Conservation (phyloP, 2,797 vertebrate species). For the Acanthurus lineatus region DNA sequence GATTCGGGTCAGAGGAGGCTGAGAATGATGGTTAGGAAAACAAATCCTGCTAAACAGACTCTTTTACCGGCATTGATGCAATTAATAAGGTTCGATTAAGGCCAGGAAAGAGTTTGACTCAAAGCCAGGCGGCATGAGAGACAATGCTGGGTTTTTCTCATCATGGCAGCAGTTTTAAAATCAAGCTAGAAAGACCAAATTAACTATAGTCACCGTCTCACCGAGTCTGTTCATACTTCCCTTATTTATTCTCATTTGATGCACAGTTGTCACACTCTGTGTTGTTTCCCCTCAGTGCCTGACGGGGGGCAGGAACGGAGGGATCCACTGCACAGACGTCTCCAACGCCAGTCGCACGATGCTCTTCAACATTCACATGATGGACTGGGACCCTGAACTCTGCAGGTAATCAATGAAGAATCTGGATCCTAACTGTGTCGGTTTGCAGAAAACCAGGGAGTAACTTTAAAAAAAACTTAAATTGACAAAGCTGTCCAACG, state of each 20-base stretch:
- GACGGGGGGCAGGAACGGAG: slow-evolving; percentile 90
- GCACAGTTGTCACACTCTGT: background rate
- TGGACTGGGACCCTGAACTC: slow-evolving; percentile 94
- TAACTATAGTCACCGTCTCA: too few relatives aligned
- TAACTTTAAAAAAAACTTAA: background rate
- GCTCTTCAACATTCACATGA: slow-evolving; percentile 94
- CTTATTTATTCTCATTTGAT: background rate
- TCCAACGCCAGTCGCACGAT: slow-evolving; percentile 96
- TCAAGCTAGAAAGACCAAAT: background rate
- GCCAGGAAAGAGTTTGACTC: background rate
- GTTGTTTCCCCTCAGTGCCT: slow-evolving; percentile 84
- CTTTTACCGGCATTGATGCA: background rate
- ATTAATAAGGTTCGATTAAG: background rate
- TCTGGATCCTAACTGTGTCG: too few relatives aligned
- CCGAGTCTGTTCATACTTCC: background rate
- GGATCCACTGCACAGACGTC: slow-evolving; percentile 93
- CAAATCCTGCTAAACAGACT: background rate
- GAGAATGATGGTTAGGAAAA: background rate
- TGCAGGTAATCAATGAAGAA: slow-evolving; percentile 87
- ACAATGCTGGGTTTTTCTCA: background rate
- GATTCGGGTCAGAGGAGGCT: background rate
- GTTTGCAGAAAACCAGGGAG: background rate
- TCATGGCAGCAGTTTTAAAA: background rate
- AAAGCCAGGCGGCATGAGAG: background rate
- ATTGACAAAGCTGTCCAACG: too few relatives aligned